Percentiles rank a stretch among this genome's conserved stretches.
Conservation (phyloP, 2,888 invertebrate genomes). For the Dexiosoma caninum region DNA sequence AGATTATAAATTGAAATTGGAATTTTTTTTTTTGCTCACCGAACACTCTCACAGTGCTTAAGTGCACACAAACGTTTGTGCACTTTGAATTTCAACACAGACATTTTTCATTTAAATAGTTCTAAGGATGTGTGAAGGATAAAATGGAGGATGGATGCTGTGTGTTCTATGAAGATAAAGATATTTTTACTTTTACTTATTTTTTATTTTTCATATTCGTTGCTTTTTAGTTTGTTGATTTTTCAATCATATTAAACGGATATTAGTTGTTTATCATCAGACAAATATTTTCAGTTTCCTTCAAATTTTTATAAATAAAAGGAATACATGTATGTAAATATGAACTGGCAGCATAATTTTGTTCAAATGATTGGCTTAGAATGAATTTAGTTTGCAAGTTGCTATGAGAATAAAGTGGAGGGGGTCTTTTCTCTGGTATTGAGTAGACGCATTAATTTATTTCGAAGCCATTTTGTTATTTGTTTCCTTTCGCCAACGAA, state of each 20-base stretch:
- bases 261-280: slow-evolving; percentile 57
- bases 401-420: too few species aligned
- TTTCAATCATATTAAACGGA: slow-evolving; percentile 60
- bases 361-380: too few species aligned
- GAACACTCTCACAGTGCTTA: slow-evolving; percentile 5
- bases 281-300: slow-evolving; percentile 14
- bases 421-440: too few species aligned
- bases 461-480: too few species aligned
- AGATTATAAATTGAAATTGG: slow-evolving; percentile 60
- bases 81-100: slow-evolving; percentile 12
- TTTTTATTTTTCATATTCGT: background rate
- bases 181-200: background rate
- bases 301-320: background rate
- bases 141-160: slow-evolving; percentile 16
- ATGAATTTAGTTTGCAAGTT: too few species aligned
- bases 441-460: too few species aligned
- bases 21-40: slow-evolving; percentile 12
- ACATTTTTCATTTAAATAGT: slow-evolving; percentile 4
- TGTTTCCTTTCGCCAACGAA: too few species aligned
- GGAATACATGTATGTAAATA: too few species aligned
- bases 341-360: too few species aligned
- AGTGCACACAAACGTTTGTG: background rate
- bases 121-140: slow-evolving; percentile 40
- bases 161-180: slow-evolving; percentile 13
- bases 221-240: slow-evolving; percentile 50